Conservation (phyloP, 2,113 vertebrate genomes). For the Gobio gobio region DNA sequence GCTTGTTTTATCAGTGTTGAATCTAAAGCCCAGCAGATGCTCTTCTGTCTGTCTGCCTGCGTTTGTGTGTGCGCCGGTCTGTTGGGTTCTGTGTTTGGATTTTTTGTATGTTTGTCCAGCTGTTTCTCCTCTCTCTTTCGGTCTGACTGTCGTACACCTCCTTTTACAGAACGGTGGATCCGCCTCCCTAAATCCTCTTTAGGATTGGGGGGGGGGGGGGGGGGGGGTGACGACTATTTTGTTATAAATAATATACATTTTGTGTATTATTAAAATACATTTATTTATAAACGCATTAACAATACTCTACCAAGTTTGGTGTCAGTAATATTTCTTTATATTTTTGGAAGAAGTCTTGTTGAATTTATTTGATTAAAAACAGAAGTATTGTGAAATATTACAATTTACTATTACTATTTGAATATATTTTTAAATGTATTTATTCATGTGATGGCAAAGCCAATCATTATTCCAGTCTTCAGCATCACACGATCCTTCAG, state of each 20-base stretch:
- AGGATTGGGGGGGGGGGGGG: too few relatives aligned
- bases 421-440: not conserved
- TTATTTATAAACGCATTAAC: too few relatives aligned
- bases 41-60: not conserved
- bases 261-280: not conserved
- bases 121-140: slow-evolving; percentile 8
- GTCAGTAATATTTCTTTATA: not conserved
- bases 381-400: not conserved
- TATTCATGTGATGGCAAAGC: not conserved
- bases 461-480: not conserved
- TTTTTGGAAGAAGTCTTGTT: not conserved
- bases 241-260: not conserved
- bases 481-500: not conserved
- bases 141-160: not conserved
- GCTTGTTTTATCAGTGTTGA: slow-evolving; percentile 36
- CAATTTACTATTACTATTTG: not conserved
- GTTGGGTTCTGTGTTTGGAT: slow-evolving; percentile 14
- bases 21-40: slow-evolving; percentile 42
- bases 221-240: too few relatives aligned
- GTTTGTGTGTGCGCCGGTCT: not conserved
- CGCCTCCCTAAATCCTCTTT: not conserved
- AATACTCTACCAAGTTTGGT: not conserved
- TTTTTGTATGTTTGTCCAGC: slow-evolving; percentile 20
- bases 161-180: not conserved
- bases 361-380: too few relatives aligned